These are phyloP conservation scores for Melanargia galathea DNA, from an alignment of 2,888 invertebrate species.

Conservation along the genomic window DNA sequence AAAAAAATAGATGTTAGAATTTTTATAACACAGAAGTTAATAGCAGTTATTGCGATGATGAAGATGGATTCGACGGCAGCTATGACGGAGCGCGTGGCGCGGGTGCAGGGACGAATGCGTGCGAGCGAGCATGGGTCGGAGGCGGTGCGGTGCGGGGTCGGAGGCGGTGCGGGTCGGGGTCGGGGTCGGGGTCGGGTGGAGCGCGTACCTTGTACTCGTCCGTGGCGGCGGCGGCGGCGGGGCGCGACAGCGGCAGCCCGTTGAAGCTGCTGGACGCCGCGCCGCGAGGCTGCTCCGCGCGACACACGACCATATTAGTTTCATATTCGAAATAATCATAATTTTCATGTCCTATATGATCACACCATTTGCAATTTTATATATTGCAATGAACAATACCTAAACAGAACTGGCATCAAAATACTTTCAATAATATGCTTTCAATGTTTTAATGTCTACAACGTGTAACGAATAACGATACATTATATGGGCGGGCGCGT, in stretches of 20 bases:
- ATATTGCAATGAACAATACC: neutral
- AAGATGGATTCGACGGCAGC: constrained; percentile 23
- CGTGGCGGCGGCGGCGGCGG: constrained; percentile 53
- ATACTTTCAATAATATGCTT: too few species aligned
- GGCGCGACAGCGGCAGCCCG: constrained; percentile 67
- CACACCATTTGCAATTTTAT: constrained; percentile 33
- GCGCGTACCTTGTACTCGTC: constrained; percentile 68
- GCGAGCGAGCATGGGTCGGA: constrained; percentile 37
- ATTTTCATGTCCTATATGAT: neutral
- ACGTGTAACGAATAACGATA: too few species aligned
- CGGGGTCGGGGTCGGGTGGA: constrained; percentile 54
- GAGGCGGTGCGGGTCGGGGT: constrained; percentile 14
- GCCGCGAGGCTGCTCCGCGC: constrained; percentile 61
- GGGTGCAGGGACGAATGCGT: constrained; percentile 5
- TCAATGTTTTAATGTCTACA: too few species aligned
- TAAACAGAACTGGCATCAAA: neutral
- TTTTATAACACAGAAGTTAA: constrained; percentile 43
- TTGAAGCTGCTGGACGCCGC: constrained; percentile 65
- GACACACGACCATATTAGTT: constrained; percentile 19
- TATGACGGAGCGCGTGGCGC: constrained; percentile 14
- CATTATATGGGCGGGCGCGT: too few species aligned
- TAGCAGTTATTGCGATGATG: constrained; percentile 26
- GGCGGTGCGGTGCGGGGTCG: constrained; percentile 7
- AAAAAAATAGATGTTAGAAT: constrained; percentile 47
- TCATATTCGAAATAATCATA: neutral